Conservation (phyloP, 2,113 vertebrate genomes). For the Oenanthe oenanthe region DNA sequence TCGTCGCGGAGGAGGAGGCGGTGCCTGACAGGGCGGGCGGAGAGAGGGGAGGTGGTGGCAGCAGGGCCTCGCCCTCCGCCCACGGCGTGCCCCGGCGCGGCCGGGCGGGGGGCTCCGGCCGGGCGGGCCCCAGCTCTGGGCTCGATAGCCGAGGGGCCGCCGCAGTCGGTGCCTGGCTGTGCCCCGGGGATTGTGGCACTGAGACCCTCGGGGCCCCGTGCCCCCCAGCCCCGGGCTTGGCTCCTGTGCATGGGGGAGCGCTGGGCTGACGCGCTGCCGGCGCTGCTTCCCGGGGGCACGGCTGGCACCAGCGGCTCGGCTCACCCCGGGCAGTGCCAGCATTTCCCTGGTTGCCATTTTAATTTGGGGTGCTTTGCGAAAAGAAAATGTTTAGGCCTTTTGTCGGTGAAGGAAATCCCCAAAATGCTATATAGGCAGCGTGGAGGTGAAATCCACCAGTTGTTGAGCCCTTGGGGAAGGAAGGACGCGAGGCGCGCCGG, state of each 20-base stretch:
- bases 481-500: rapidly evolving
- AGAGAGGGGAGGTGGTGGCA: not conserved
- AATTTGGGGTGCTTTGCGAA: not conserved
- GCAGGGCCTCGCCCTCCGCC: not conserved
- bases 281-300: not conserved
- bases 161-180: rapidly evolving
- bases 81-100: rapidly evolving
- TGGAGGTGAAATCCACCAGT: not conserved
- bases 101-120: rapidly evolving
- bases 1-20: not conserved
- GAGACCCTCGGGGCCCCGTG: rapidly evolving
- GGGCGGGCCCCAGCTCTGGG: rapidly evolving
- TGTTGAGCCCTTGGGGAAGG: not conserved
- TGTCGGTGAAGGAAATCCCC: rapidly evolving
- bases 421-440: rapidly evolving
- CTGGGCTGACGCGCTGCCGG: not conserved
- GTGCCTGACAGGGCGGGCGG: not conserved
- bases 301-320: not conserved
- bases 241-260: not conserved
- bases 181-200: not conserved
- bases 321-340: not conserved
- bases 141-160: rapidly evolving
- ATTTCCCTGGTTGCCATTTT: not conserved
- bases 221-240: not conserved
- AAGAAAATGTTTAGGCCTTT: not conserved